A percentile compares a stretch with the other conserved stretches of the same genome.
These are phyloP conservation scores for Drosophila macrospina DNA, from an alignment of 2,888 invertebrate genomes.

Conservation along the genomic window DNA sequence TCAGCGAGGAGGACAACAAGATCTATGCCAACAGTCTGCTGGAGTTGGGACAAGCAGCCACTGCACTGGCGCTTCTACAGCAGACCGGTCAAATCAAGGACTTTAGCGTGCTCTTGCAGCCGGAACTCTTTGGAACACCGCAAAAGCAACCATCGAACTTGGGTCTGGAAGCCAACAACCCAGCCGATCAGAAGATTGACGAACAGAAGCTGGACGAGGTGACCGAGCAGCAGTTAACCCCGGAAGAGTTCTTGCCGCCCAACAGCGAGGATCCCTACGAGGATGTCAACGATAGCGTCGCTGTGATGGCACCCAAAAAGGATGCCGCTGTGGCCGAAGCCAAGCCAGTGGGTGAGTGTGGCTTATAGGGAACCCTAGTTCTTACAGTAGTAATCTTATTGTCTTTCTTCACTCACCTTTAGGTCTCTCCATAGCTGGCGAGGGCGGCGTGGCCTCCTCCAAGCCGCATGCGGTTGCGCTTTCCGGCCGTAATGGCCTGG, in stretches of 20 bases:
- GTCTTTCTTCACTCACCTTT: conserved; percentile 6
- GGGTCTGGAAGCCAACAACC: conserved; percentile 64
- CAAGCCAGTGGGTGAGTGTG: conserved; percentile 88
- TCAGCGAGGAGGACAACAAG: conserved; percentile 87
- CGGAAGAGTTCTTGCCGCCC: conserved; percentile 82
- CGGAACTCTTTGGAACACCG: conserved; percentile 73
- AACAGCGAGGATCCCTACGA: conserved; percentile 82
- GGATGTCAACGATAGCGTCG: conserved; percentile 84
- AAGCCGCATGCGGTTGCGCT: conserved; percentile 90
- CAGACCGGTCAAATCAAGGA: conserved; percentile 87
- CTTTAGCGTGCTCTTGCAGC: conserved; percentile 85
- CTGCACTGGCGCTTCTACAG: conserved; percentile 87
- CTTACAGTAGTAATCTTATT: no score
- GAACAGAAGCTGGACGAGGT: conserved; percentile 76
- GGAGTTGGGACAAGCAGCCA: conserved; percentile 87
- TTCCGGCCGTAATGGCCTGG: conserved; percentile 89
- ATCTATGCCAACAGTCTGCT: conserved; percentile 87
- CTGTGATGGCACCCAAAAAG: conserved; percentile 87
- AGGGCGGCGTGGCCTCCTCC: conserved; percentile 90
- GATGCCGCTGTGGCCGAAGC: conserved; percentile 91
- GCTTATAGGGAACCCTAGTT: background rate
- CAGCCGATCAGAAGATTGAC: conserved; percentile 69
- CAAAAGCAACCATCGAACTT: conserved; percentile 67
- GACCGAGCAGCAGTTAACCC: conserved; percentile 75
- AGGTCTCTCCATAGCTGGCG: conserved; percentile 89